Evolutionary conservation across 2,113 vertebrate genomes (phyloP), one percentile per base, ranked within the genome.

Genomic region (Gnathonemus echidnorhynchus): DNA sequence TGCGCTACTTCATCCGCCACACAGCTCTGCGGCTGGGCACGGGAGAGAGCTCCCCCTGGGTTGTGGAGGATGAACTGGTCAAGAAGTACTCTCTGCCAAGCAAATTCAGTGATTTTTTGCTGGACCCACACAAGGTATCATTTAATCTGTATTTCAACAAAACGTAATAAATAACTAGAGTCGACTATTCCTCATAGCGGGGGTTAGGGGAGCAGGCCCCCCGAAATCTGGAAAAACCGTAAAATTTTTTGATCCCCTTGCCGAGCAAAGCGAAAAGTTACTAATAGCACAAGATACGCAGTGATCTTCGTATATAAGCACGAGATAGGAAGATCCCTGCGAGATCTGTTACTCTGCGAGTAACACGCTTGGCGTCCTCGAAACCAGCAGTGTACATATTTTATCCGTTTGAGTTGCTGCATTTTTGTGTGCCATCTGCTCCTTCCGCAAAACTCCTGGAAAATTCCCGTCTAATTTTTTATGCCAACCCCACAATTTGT

Each of bases 1-100:
- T 99, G 93, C 97, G 98, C 21, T 99, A 99, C 91, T 99, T 98
- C 93, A 99, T 99, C 94, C 96, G 98, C 39, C 98, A 99, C 90
- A 96, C 97, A 0, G 97, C 98, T 0, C 94, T 99, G 21, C 96
- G 98, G 62, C 94, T 98, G 1, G 98, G 98, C 53, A 97, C 95
- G 0, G 97, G 97, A 48, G 98, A 99, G 94, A 99, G 97, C 0
- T 97, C 98, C 83, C 98, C 98, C 0, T 99, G 99, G 98, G 98
- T 99, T 0, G 99, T 99, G 46, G 98, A 99, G 94, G 98, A 99
- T 84, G 97, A 97, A 15, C 90, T 99, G 89, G 98, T 99, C 89
- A 98, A 98, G 94, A 99, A 99, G 52, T 99, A 97, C 4, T 96
- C 95, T 70, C 94, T 99, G 11, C 98, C 98, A 45, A 99, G 98